phyloP scores from a whole-genome alignment of 2,113 vertebrate genomes.

The Gobius niger region DNA sequence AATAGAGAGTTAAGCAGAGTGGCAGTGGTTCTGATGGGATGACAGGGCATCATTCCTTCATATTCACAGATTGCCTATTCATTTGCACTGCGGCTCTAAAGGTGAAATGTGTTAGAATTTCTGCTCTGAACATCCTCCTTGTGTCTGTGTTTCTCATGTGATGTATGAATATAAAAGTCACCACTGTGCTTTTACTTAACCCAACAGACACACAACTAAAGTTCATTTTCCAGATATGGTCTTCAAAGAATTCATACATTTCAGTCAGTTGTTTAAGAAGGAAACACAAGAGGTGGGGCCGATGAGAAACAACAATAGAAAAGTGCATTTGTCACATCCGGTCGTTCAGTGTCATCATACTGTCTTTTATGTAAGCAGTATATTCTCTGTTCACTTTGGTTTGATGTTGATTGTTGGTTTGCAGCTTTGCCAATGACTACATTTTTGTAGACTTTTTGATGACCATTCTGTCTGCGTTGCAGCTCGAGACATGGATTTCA shows the following conservation, averaged over 20 bases:
- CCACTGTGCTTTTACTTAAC: neutral
- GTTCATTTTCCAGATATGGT: neutral
- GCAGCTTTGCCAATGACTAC: too few species aligned
- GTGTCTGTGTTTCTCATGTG: slow-evolving; percentile 6
- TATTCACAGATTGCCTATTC: neutral
- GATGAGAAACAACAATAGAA: neutral
- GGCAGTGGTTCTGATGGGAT: neutral
- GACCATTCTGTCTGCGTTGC: too few species aligned
- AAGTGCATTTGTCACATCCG: neutral
- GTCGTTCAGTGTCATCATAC: neutral
- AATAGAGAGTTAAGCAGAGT: too few species aligned
- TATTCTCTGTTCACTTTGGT: too few species aligned
- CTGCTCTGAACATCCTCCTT: neutral
- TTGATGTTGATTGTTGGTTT: too few species aligned
- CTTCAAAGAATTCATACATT: neutral
- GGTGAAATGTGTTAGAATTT: neutral
- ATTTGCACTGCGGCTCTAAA: neutral
- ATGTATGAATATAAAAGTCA: slow-evolving; percentile 4
- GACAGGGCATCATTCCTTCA: neutral
- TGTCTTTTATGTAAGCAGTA: neutral
- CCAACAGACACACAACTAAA: neutral
- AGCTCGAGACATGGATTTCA: too few species aligned
- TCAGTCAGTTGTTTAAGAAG: neutral
- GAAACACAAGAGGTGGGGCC: neutral
- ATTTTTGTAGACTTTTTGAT: too few species aligned